Evolutionary conservation across 2,888 invertebrate species (phyloP).

Genomic region (Epsilonema sp.): DNA sequence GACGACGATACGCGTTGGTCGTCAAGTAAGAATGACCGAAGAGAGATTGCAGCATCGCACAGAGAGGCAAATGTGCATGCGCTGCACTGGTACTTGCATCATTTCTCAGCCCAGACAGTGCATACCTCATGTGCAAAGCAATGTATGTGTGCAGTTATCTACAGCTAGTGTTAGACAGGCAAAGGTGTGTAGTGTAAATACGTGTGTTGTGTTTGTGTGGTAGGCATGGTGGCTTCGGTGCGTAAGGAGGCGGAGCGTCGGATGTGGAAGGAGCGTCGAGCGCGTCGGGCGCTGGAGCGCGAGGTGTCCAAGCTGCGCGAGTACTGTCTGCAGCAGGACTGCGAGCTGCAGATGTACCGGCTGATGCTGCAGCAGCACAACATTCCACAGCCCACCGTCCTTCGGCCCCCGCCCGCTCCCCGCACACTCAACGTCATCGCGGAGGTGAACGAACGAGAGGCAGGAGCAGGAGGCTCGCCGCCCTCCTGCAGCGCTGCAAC

Average conservation of each 20-base stretch:
- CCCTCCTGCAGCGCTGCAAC: too few species aligned
- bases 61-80: too few species aligned
- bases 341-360: conserved; percentile 7
- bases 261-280: conserved; percentile 8
- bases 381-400: conserved; percentile 8
- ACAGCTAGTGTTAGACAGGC: too few species aligned
- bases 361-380: conserved; percentile 5
- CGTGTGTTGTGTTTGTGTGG: background rate
- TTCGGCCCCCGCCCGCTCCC: conserved; percentile 1
- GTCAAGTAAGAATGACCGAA: too few species aligned
- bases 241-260: conserved; percentile 6
- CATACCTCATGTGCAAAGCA: too few species aligned
- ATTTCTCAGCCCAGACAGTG: too few species aligned
- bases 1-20: too few species aligned
- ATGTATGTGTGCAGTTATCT: too few species aligned
- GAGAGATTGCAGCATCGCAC: too few species aligned
- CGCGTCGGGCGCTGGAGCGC: conserved; percentile 8
- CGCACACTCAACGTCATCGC: conserved; percentile 9
- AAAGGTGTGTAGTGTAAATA: too few species aligned
- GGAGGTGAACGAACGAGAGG: conserved; percentile 6
- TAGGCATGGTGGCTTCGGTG: conserved; percentile 8
- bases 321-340: conserved; percentile 10
- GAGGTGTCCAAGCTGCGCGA: conserved; percentile 9
- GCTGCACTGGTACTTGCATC: too few species aligned
- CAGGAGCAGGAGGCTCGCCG: too few species aligned